These are phyloP conservation scores for Micrastur ruficollis DNA, from an alignment of 2,797 vertebrate species.

Conservation along the genomic window DNA sequence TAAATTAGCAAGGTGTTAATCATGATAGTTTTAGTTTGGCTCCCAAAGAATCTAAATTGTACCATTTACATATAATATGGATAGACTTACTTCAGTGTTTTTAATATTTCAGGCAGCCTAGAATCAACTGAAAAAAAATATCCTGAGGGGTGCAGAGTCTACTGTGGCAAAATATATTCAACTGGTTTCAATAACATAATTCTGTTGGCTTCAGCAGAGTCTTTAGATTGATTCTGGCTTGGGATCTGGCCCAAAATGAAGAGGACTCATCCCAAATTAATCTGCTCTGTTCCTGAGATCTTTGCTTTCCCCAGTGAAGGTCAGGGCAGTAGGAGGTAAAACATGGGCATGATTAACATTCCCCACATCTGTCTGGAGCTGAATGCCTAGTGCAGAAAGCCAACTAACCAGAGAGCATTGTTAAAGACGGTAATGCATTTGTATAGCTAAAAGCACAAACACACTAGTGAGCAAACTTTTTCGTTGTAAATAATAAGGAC, in stretches of 20 bases:
- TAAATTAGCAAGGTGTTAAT: background rate
- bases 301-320: conserved; percentile 13
- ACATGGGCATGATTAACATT: conserved; percentile 20
- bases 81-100: background rate
- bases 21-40: background rate
- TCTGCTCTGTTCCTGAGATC: background rate
- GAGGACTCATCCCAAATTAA: background rate
- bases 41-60: background rate
- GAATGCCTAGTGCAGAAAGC: background rate
- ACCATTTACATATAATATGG: background rate
- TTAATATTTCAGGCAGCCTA: background rate
- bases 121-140: background rate
- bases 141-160: background rate
- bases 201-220: background rate
- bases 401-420: conserved; percentile 18
- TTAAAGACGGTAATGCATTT: background rate
- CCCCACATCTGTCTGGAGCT: background rate
- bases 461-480: background rate
- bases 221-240: background rate
- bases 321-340: conserved; percentile 13
- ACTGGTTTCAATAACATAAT: background rate
- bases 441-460: background rate
- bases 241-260: background rate
- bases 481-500: background rate
- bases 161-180: background rate